Base-by-base conservation (phyloP, 2,888 invertebrate genomes). In the Caenorhabditis macrosperma region DNA sequence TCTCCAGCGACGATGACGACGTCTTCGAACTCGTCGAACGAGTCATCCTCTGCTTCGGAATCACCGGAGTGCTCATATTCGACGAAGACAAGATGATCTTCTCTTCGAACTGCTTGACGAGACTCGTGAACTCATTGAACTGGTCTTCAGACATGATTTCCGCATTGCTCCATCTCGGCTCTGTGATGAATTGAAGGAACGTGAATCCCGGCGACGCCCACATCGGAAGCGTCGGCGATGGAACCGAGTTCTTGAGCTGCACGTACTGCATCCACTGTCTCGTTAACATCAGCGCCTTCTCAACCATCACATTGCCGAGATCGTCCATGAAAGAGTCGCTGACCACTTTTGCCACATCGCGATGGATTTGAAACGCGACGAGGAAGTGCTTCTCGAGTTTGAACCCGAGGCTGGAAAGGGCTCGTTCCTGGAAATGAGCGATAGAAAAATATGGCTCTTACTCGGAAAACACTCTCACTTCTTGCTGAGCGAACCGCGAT, bases 141-240 rank as follows among this genome's bases (percentile, higher is more conserved):
- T 76, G 78, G 7, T 66, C 55, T 2, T 78, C 72, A 10, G 55
- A 74, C 69, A 85, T 72, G 4, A 78, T 63, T 20, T 69, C 68
- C 22, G 60, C 22, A 50, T 44, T 55, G 3, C 79, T 78, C 82
- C 85, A 85, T 71, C 76, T 79, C 20, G 78, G 75, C 44, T 85
- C 85, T 7, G 78, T 78, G 52, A 84, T 68, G 57, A 68, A 78
- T 46, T 79, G 78, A 38, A 83, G 79, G 30, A 82, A 84, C 33
- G 78, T 81, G 74, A 86, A 83, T 20, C 81, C 86, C 0, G 69
- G 69, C 7, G 71, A 52, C 0, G 84, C 83, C 84, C 84, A 86
- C 55, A 86, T 76, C 12, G 86, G 85, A 22, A 85, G 50, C 38
- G 54, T 59, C 17, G 54, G 55, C 24, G 81, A 69, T 0, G 74